phyloP scores from a whole-genome alignment of 1,140 invertebrate species.

The Bicyclus anynana region DNA sequence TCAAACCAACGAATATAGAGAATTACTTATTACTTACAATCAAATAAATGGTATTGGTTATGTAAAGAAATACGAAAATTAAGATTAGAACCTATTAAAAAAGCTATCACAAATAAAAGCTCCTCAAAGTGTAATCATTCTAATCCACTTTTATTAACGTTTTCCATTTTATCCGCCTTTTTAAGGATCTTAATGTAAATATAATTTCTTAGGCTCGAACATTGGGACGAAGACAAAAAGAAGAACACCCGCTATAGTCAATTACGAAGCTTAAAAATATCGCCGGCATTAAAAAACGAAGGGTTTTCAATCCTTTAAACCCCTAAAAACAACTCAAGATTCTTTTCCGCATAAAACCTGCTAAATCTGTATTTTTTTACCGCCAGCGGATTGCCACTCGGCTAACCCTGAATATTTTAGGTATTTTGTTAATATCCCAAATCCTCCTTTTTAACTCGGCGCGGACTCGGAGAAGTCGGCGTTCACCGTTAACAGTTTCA shows the following conservation, averaged over 20 bases:
- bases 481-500: constrained; percentile 75
- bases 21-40: no score
- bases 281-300: constrained; percentile 61
- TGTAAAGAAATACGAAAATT: background rate
- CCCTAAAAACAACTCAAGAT: constrained; percentile 64
- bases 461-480: constrained; percentile 65
- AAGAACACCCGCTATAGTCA: constrained; percentile 54
- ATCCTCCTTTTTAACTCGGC: constrained; percentile 63
- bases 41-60: background rate
- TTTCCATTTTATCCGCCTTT: constrained; percentile 42
- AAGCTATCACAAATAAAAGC: constrained; percentile 10
- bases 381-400: constrained; percentile 62
- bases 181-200: constrained; percentile 59
- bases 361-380: constrained; percentile 54
- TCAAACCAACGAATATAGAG: no score
- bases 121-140: constrained; percentile 23
- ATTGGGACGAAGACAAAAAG: constrained; percentile 46
- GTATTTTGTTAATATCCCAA: constrained; percentile 71
- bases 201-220: constrained; percentile 52
- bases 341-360: constrained; percentile 47
- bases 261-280: constrained; percentile 73
- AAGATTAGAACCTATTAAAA: background rate
- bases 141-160: constrained; percentile 47
- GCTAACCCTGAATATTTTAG: constrained; percentile 71
- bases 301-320: constrained; percentile 67